Evolutionary conservation across 2,888 invertebrate genomes (phyloP), one percentile per base, ranked within the genome.

Genomic region (Plemyria rubiginata): DNA sequence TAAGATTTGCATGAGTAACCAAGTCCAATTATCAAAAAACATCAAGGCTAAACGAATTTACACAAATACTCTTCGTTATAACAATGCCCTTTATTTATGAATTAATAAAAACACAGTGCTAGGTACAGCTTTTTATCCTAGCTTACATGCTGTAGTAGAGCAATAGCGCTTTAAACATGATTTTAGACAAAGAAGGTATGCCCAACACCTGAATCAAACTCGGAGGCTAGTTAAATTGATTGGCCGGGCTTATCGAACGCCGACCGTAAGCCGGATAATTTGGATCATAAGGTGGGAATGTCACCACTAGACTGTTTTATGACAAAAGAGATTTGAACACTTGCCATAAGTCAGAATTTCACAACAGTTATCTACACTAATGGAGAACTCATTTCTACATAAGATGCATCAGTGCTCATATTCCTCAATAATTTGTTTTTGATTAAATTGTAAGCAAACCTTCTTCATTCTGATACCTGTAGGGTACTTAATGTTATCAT

Each of bases 1-100:
- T 76, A 71, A 73, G 78, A 79, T 68, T 76, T 57, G 49, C 61
- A 54, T 70, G 57, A 65, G 60, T 67, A 65, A 70, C 60, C 32
- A 65, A 55, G 53, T 50, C 48, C 62, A 59, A 58, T 59, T 66
- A 59, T 43, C 59, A 65, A 63, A 70, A 67, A 56, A 54, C 59
- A 45, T 45, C 11, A 61, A 60, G 54, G 59, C 41, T 62, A 40
- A 16, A 41, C 40, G 28, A 45, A 45, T 45, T 45, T 9, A 16
- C 16, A 45, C 16, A 16, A 9, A 16, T 15, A 5, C n/a, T n/a
- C n/a, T n/a, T n/a, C n/a, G n/a, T n/a, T n/a, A n/a, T n/a, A n/a
- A n/a, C n/a, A n/a, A n/a, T n/a, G n/a, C n/a, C n/a, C n/a, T n/a
- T n/a, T 36, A 36, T 36, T 36, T 9, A 36, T 36, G 36, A 36